Evolutionary conservation across 1,140 invertebrate genomes (phyloP), one percentile per base, ranked within the genome.

Genomic region (Bradysia coprophila): DNA sequence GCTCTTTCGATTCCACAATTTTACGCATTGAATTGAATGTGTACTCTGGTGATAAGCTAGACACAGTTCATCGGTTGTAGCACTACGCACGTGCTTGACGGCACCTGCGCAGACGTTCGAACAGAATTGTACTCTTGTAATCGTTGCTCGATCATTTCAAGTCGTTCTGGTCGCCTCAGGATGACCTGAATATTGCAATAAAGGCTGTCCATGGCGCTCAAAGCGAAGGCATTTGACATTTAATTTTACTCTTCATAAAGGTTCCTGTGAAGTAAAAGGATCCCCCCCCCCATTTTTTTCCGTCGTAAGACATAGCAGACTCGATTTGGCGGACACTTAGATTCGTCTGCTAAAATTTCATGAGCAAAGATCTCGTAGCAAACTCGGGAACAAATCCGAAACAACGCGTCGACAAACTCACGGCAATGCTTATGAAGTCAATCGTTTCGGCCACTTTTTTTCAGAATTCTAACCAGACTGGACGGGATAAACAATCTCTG

Each of bases 91-190:
- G 2, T 56, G 38, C 21, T 81, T n/a, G n/a, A n/a, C n/a, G n/a
- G n/a, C n/a, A 44, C 18, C 64, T 52, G 34, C 68, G 59, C 55
- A 81, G 72, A n/a, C 80, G 61, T 24, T 72, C 59, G 3, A 83
- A 46, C 36, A 90, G 52, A 53, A 8, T 71, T 71, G 53, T 69
- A 77, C 32, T 83, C 77, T 28, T 71, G 60, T 43, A 79, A 74
- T 44, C 70, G 71, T 46, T 77, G 63, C 54, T 74, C 76, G 39
- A 89, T 81, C 21, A 63, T 67, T 5, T 66, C 63, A 43, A 88
- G 75, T 43, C 86, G 67, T 46, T 74, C 68, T 3, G 85, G 82
- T 49, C 72, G 72, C 72, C 59, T 92, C 87, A n/a, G 81, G 77
- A 65, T 86, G 83, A 16, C 66, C 71, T 46, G 8, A 56, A 51